A percentile compares a stretch with the other conserved stretches of the same genome.
phyloP scores from a whole-genome alignment of 2,113 vertebrate species.

The Brachyhypopomus occidentalis region DNA sequence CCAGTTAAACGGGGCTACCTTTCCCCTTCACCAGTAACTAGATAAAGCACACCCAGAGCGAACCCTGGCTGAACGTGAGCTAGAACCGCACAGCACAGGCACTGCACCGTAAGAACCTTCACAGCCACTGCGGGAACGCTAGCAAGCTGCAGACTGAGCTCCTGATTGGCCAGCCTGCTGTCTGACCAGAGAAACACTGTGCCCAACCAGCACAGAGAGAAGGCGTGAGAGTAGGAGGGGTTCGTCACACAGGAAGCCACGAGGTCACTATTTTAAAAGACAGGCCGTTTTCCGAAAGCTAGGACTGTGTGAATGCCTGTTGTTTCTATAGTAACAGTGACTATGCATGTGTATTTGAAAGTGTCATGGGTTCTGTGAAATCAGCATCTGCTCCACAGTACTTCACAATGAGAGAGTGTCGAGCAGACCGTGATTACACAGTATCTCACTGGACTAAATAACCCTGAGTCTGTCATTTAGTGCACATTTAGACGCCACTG shows the following conservation, averaged over 20 bases:
- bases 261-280: neutral
- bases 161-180: neutral
- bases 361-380: neutral
- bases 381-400: neutral
- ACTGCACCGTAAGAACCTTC: neutral
- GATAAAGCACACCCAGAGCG: constrained; percentile 28
- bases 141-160: neutral
- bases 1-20: constrained; percentile 43
- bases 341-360: neutral
- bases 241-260: neutral
- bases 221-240: neutral
- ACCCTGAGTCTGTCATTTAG: neutral
- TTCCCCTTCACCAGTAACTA: constrained; percentile 34
- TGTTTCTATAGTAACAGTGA: neutral
- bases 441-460: neutral
- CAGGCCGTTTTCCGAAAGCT: neutral
- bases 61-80: constrained; percentile 3
- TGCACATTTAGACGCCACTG: neutral
- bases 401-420: neutral
- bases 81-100: neutral
- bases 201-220: neutral
- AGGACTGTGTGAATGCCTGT: neutral
- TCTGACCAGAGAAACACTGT: constrained; percentile 22
- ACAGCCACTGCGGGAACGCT: neutral
- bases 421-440: no score